Conservation (phyloP, 2,113 vertebrate genomes). For the Pao palembangensis region DNA sequence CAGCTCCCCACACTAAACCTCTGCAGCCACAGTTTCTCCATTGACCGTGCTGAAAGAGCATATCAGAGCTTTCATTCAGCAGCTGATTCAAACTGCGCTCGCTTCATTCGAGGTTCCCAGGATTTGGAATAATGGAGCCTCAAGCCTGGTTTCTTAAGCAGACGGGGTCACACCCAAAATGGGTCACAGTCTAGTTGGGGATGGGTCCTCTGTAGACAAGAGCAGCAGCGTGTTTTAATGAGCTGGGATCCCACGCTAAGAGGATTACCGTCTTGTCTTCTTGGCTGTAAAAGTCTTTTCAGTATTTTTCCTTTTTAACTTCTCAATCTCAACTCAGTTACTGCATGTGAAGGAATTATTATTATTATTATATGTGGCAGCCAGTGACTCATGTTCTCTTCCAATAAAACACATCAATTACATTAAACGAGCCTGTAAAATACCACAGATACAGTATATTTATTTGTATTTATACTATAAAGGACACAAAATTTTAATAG, state of each 20-base stretch:
- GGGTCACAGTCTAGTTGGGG: conserved; percentile 62
- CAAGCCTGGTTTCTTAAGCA: conserved; percentile 44
- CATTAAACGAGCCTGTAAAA: neutral
- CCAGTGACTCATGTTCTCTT: neutral
- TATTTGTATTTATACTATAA: too few relatives aligned
- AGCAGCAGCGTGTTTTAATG: conserved; percentile 57
- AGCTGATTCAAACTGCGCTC: conserved; percentile 40
- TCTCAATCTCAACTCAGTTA: conserved; percentile 8
- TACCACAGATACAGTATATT: neutral
- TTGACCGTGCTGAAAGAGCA: conserved; percentile 39
- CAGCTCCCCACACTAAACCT: conserved; percentile 2
- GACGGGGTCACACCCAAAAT: conserved; percentile 61
- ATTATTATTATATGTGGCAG: neutral
- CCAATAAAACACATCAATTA: neutral
- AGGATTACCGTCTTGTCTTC: conserved; percentile 56
- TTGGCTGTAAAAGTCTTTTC: conserved; percentile 29
- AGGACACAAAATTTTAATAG: neutral
- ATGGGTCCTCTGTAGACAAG: conserved; percentile 28
- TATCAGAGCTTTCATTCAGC: conserved; percentile 42
- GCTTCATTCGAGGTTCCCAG: conserved; percentile 59
- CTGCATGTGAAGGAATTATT: neutral
- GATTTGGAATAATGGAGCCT: conserved; percentile 52
- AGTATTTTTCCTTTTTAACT: neutral
- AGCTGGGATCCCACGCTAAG: conserved; percentile 57
- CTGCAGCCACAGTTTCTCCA: conserved; percentile 27